Evolutionary conservation across 2,888 invertebrate species (phyloP), one percentile per base, ranked within the genome.

Genomic region (Anthrax anthrax): DNA sequence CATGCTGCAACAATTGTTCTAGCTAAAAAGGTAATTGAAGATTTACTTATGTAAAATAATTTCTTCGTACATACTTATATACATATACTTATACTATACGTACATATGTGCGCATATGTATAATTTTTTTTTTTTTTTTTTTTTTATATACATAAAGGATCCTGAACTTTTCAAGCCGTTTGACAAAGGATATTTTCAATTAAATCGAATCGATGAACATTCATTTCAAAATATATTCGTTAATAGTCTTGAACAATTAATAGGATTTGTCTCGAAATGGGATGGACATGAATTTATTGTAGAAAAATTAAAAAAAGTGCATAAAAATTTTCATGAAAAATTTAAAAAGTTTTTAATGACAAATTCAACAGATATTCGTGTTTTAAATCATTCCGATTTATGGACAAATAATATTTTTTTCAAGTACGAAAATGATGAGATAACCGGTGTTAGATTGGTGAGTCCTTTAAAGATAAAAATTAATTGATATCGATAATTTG

Each of bases 1-100:
- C 77, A 77, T 56, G 76, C 75, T 13, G 67, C 70, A 16, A 75
- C 76, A 1, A 69, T 75, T 50, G 64, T 73, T 34, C 55, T 75
- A 48, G 65, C 64, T 42, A 68, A 73, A 54, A 72, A 72, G 66
- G 76, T 75, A 59, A 57, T 56, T 52, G n/a, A n/a, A n/a, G n/a
- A n/a, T n/a, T n/a, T n/a, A n/a, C n/a, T n/a, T n/a, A n/a, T n/a
- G n/a, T n/a, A n/a, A n/a, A n/a, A n/a, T n/a, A n/a, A n/a, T n/a
- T n/a, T n/a, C n/a, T n/a, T n/a, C n/a, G n/a, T n/a, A n/a, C n/a
- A n/a, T n/a, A n/a, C n/a, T n/a, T n/a, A n/a, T n/a, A n/a, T n/a
- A n/a, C n/a, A n/a, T n/a, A n/a, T n/a, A n/a, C n/a, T n/a, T n/a
- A n/a, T n/a, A n/a, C n/a, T n/a, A n/a, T n/a, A n/a, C n/a, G n/a